These are phyloP conservation scores for Amazona guildingii DNA, from an alignment of 2,113 vertebrate species.

Conservation along the genomic window DNA sequence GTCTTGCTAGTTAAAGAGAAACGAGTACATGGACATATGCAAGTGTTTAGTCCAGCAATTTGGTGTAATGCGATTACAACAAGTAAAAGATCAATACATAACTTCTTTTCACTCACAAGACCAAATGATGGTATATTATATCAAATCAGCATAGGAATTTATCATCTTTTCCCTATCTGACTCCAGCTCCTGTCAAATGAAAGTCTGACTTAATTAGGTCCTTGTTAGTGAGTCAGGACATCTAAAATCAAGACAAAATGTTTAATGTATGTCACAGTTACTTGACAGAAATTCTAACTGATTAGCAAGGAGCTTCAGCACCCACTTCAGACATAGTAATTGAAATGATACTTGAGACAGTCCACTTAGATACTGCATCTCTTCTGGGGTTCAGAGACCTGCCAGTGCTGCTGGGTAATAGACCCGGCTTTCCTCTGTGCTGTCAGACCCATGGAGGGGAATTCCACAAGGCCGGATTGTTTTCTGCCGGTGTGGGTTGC, in stretches of 20 bases:
- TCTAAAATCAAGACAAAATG: neutral
- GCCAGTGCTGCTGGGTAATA: neutral
- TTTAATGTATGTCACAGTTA: neutral
- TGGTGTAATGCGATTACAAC: neutral
- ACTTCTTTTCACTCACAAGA: neutral
- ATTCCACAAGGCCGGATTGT: neutral
- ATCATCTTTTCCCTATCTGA: neutral
- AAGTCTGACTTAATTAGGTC: neutral
- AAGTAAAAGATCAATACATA: neutral
- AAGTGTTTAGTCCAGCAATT: neutral
- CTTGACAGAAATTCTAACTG: neutral
- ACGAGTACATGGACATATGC: neutral
- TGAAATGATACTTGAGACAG: neutral
- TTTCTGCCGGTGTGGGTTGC: neutral
- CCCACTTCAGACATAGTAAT: neutral
- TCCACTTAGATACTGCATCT: neutral
- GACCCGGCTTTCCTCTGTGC: neutral
- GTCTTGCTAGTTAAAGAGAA: neutral
- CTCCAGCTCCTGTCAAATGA: neutral
- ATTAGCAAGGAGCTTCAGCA: neutral
- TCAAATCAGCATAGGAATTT: accelerated
- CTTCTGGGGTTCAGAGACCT: neutral
- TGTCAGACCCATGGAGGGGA: neutral
- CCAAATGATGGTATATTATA: neutral
- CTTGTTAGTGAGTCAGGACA: neutral